Conservation (phyloP, 2,888 invertebrate species). For the Mesochorus sp. region DNA sequence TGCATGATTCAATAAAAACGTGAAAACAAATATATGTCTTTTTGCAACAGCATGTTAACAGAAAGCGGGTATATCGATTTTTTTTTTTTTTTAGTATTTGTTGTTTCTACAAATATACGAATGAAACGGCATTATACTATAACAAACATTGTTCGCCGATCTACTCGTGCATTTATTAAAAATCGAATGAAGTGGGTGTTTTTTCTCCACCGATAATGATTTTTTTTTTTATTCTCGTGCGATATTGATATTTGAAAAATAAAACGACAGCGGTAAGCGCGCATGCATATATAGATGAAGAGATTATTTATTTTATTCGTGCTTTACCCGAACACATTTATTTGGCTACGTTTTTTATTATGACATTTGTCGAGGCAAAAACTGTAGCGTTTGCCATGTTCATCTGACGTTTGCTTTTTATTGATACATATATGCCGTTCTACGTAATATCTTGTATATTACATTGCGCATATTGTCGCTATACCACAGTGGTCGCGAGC, state of each 20-base stretch:
- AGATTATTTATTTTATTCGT: neutral
- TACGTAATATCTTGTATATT: neutral
- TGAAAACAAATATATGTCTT: neutral
- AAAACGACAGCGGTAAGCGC: neutral
- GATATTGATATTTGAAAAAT: neutral
- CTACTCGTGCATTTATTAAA: slow-evolving; percentile 13
- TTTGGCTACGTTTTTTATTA: slow-evolving; percentile 20
- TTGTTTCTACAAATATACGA: neutral
- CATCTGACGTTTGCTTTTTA: neutral
- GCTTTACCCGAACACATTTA: slow-evolving; percentile 9
- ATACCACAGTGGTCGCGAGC: neutral
- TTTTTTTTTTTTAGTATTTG: slow-evolving; percentile 26
- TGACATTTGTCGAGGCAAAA: neutral
- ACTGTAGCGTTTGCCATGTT: neutral
- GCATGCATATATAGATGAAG: neutral
- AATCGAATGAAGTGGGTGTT: slow-evolving; percentile 10
- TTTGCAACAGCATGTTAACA: no score
- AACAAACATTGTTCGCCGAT: slow-evolving; percentile 23
- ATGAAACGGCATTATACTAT: neutral
- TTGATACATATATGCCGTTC: neutral
- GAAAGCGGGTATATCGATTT: neutral
- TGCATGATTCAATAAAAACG: no score
- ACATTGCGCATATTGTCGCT: neutral
- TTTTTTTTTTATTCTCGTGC: slow-evolving; percentile 12
- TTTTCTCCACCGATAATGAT: neutral